Evolutionary conservation across 2,888 invertebrate species (phyloP).

Genomic region (Noctua comes): DNA sequence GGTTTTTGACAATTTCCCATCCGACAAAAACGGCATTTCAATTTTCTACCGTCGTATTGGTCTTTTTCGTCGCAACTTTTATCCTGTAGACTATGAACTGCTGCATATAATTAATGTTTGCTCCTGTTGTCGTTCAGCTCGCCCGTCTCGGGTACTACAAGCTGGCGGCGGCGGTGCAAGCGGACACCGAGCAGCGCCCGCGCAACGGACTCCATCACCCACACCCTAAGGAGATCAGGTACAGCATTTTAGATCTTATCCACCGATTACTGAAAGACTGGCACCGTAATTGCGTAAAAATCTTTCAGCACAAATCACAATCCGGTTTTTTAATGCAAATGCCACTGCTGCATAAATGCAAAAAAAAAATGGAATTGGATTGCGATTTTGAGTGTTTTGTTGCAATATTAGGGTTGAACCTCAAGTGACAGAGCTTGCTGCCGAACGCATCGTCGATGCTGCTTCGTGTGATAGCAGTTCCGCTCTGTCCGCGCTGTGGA

Average conservation of each 20-base stretch:
- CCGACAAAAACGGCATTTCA: background rate
- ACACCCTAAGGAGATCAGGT: slow-evolving; percentile 85
- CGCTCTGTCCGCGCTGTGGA: too few species aligned
- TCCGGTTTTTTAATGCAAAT: background rate
- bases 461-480: too few species aligned
- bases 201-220: slow-evolving; percentile 86
- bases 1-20: too few species aligned
- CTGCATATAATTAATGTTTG: background rate
- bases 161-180: slow-evolving; percentile 88
- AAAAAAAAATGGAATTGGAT: background rate
- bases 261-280: background rate
- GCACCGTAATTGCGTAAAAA: background rate
- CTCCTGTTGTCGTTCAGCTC: slow-evolving; percentile 81
- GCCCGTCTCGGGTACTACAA: slow-evolving; percentile 92
- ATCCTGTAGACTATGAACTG: background rate
- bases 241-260: slow-evolving; percentile 23
- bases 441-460: too few species aligned
- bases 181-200: slow-evolving; percentile 83
- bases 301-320: background rate
- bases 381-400: background rate
- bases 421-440: background rate
- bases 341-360: background rate
- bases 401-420: background rate
- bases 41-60: background rate
- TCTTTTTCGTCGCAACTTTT: background rate